Evolutionary conservation across 1,140 invertebrate genomes (phyloP).

Genomic region (Microplitis demolitor): DNA sequence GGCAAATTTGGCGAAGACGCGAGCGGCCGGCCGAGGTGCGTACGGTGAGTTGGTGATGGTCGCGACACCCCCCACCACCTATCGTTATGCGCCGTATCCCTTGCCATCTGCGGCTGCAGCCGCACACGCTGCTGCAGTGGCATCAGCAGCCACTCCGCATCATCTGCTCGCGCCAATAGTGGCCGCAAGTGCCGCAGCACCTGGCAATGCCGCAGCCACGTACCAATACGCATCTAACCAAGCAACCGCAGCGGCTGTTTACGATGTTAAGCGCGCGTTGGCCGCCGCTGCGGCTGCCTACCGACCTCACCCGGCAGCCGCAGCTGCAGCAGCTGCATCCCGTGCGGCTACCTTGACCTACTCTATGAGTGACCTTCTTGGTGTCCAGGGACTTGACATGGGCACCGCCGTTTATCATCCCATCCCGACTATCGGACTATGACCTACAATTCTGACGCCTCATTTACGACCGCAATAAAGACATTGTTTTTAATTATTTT

Average conservation of each 20-base stretch:
- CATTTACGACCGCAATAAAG: conserved; percentile 63
- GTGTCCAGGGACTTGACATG: conserved; percentile 70
- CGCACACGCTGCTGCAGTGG: conserved; percentile 54
- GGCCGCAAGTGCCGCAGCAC: conserved; percentile 38
- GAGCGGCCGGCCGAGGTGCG: conserved; percentile 86
- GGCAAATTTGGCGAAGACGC: conserved; percentile 89
- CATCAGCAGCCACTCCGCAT: conserved; percentile 56
- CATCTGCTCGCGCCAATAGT: conserved; percentile 62
- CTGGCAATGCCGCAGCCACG: conserved; percentile 57
- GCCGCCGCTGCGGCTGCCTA: conserved; percentile 58
- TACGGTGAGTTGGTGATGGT: conserved; percentile 95
- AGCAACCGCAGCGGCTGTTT: conserved; percentile 57
- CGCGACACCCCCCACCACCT: conserved; percentile 65
- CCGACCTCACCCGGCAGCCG: conserved; percentile 61
- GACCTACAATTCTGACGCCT: conserved; percentile 68
- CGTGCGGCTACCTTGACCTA: conserved; percentile 66
- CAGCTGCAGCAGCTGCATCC: conserved; percentile 50
- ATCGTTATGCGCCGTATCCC: conserved; percentile 69
- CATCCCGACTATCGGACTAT: conserved; percentile 70
- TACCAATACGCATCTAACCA: conserved; percentile 57
- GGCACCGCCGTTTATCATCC: conserved; percentile 65
- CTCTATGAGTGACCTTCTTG: conserved; percentile 71
- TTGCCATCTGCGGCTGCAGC: conserved; percentile 50
- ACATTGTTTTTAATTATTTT: background rate
- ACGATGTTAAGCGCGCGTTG: conserved; percentile 62